phyloP scores from a whole-genome alignment of 1,140 invertebrate genomes.

The Holotrichia oblita region DNA sequence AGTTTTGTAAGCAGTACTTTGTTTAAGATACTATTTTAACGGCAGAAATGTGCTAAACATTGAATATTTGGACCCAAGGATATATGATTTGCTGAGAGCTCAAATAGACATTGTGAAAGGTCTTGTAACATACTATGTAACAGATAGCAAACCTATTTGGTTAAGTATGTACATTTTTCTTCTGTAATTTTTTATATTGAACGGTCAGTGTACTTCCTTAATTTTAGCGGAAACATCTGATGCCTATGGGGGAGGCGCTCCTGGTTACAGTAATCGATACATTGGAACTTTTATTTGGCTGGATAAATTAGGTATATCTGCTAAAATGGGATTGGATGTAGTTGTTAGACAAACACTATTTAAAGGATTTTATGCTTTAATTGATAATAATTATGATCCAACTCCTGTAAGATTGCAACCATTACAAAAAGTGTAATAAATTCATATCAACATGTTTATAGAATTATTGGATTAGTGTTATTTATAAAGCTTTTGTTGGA shows the following conservation, averaged over 20 bases:
- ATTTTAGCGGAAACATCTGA: slow-evolving; percentile 74
- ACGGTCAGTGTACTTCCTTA: slow-evolving; percentile 4
- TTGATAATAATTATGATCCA: too few relatives aligned
- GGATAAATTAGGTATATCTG: slow-evolving; percentile 79
- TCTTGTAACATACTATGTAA: slow-evolving; percentile 58
- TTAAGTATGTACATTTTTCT: slow-evolving; percentile 63
- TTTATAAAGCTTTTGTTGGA: slow-evolving; percentile 76
- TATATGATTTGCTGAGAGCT: slow-evolving; percentile 69
- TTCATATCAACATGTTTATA: slow-evolving; percentile 50
- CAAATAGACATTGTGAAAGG: slow-evolving; percentile 68
- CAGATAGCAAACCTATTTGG: slow-evolving; percentile 67
- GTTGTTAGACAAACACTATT: slow-evolving; percentile 78
- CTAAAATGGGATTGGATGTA: slow-evolving; percentile 70
- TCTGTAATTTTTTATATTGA: background rate
- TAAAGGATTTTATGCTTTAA: slow-evolving; percentile 73
- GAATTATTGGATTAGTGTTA: slow-evolving; percentile 78
- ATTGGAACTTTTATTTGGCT: slow-evolving; percentile 80
- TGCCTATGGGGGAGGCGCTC: slow-evolving; percentile 79
- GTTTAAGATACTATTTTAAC: slow-evolving; percentile 76
- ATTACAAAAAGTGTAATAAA: background rate
- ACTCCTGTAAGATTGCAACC: slow-evolving; percentile 61
- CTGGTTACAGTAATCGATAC: slow-evolving; percentile 74
- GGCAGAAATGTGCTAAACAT: slow-evolving; percentile 69
- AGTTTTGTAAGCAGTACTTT: background rate
- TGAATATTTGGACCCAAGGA: slow-evolving; percentile 72